These are phyloP conservation scores for Athripsodes cinereus DNA, from an alignment of 2,888 invertebrate species.

Conservation along the genomic window DNA sequence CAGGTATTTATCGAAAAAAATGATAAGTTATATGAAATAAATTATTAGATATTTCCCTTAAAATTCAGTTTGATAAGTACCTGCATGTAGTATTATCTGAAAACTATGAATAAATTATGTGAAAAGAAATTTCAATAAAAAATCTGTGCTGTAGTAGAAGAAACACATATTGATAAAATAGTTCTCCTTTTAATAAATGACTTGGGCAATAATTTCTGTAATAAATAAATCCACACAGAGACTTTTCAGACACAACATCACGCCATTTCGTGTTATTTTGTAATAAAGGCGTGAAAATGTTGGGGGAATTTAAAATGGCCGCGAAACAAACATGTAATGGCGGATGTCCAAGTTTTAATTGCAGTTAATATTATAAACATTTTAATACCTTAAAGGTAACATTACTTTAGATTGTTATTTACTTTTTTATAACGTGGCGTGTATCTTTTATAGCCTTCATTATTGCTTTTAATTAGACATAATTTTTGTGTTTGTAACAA, in stretches of 20 bases:
- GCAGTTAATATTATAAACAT: not conserved
- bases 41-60: too few species aligned
- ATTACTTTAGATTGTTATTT: too few species aligned
- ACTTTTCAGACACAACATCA: conserved; percentile 6
- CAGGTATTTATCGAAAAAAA: too few species aligned
- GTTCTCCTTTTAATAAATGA: conserved; percentile 3
- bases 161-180: conserved; percentile 4
- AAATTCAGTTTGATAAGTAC: too few species aligned
- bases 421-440: too few species aligned
- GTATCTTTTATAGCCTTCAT: too few species aligned
- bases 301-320: conserved; percentile 8
- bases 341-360: conserved; percentile 4
- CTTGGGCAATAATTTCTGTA: conserved; percentile 10
- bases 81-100: too few species aligned
- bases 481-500: too few species aligned
- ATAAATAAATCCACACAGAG: conserved; percentile 13
- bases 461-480: too few species aligned
- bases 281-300: conserved; percentile 15
- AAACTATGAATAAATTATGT: too few species aligned
- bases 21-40: too few species aligned
- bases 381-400: too few species aligned
- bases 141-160: not conserved
- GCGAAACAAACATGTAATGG: conserved; percentile 2
- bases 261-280: conserved; percentile 9
- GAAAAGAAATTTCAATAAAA: not conserved